Conservation (phyloP, 2,888 invertebrate species). For the Caenorhabditis japonica region DNA sequence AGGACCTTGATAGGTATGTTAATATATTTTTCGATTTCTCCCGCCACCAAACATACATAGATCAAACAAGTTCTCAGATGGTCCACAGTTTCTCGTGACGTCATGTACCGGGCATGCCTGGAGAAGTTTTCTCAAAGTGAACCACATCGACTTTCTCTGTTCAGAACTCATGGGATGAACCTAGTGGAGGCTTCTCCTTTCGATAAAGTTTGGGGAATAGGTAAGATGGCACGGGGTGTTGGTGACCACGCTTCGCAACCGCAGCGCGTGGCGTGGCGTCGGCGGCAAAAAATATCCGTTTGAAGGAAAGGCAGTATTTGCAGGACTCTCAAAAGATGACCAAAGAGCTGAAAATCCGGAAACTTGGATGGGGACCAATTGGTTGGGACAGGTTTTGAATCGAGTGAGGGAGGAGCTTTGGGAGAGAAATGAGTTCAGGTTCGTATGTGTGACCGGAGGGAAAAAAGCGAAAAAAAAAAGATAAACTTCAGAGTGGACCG, state of each 20-base stretch:
- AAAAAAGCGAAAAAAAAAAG: neutral
- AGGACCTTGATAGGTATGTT: too few relatives aligned
- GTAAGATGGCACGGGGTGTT: neutral
- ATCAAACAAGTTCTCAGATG: too few relatives aligned
- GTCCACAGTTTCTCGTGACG: slow-evolving; percentile 8
- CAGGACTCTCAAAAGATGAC: slow-evolving; percentile 23
- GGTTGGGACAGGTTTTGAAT: slow-evolving; percentile 30
- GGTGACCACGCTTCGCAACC: neutral
- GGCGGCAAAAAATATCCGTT: neutral
- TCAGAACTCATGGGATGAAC: slow-evolving; percentile 35
- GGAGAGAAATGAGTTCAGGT: neutral
- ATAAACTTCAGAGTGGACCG: neutral
- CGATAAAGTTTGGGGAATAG: slow-evolving; percentile 35
- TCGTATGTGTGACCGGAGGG: neutral
- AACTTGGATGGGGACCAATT: slow-evolving; percentile 28
- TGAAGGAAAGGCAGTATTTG: neutral
- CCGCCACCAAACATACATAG: too few relatives aligned
- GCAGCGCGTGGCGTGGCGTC: too few relatives aligned
- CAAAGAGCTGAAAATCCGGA: slow-evolving; percentile 9
- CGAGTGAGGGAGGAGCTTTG: slow-evolving; percentile 34
- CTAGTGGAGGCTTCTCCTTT: slow-evolving; percentile 35
- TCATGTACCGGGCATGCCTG: slow-evolving; percentile 21
- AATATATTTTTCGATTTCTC: too few relatives aligned
- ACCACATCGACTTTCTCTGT: neutral
- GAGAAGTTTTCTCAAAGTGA: slow-evolving; percentile 24